Conservation (phyloP, 2,113 vertebrate genomes). For the Poicephalus meyeri region DNA sequence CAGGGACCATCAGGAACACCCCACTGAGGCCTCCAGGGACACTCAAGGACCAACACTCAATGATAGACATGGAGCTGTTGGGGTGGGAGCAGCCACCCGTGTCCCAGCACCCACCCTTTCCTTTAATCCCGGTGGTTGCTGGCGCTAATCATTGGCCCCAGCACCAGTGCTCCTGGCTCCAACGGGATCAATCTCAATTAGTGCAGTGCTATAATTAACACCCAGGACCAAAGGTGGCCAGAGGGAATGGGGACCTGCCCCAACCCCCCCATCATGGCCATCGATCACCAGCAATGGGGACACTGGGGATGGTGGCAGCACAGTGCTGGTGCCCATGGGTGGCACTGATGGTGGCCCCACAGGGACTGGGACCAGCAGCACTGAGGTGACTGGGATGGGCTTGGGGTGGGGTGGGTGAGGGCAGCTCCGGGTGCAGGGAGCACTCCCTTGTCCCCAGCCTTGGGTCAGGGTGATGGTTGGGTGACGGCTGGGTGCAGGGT, state of each 20-base stretch:
- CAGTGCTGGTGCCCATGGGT: neutral
- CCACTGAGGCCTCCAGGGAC: neutral
- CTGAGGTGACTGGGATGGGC: neutral
- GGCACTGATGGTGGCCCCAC: neutral
- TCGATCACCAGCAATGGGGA: neutral
- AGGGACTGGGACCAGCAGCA: neutral
- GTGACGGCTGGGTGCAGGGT: too few relatives aligned
- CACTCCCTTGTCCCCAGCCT: neutral
- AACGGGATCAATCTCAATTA: slow-evolving; percentile 2
- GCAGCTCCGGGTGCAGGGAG: neutral
- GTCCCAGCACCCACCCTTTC: neutral
- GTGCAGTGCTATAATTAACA: slow-evolving; percentile 61
- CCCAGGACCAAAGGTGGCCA: slow-evolving; percentile 25
- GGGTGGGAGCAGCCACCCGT: neutral
- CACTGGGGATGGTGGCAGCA: neutral
- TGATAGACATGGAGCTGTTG: neutral
- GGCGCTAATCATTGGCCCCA: slow-evolving; percentile 29
- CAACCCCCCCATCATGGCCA: neutral
- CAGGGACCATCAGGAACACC: neutral
- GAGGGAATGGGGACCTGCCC: neutral
- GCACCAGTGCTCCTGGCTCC: neutral
- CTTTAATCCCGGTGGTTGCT: slow-evolving; percentile 28
- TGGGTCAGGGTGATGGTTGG: neutral
- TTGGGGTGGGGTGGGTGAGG: neutral
- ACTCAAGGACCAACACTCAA: neutral